These are phyloP conservation scores for Eubucco bourcierii DNA, from an alignment of 2,113 vertebrate species.

Conservation along the genomic window DNA sequence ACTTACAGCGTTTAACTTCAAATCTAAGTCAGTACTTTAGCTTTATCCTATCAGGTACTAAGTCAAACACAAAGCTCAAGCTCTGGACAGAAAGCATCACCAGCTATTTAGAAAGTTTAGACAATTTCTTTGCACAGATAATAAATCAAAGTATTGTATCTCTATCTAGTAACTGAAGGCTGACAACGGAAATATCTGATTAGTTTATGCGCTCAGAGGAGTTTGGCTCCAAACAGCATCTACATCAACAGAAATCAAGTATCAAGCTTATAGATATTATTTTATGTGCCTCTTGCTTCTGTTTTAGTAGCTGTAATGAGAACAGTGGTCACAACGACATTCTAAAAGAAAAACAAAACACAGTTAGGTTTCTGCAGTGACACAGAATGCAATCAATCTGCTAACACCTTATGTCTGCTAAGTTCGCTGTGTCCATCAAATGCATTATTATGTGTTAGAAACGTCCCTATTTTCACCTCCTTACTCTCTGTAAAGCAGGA, in stretches of 20 bases:
- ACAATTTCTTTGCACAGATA: neutral
- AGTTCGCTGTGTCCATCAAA: slow-evolving; percentile 12
- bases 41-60: neutral
- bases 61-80: neutral
- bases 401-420: neutral
- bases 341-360: neutral
- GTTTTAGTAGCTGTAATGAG: neutral
- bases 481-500: slow-evolving; percentile 6
- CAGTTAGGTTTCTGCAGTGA: neutral
- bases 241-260: neutral
- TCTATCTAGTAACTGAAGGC: neutral
- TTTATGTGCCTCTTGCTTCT: neutral
- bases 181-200: neutral
- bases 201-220: neutral
- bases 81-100: neutral
- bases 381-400: neutral
- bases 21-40: neutral
- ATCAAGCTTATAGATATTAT: neutral
- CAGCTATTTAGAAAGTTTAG: neutral
- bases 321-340: neutral
- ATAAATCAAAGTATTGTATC: neutral
- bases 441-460: neutral
- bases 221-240: neutral
- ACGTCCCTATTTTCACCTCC: slow-evolving; percentile 25
- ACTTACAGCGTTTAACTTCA: slow-evolving; percentile 16